Percentiles rank a stretch among this genome's conserved stretches.
Conservation (phyloP, 2,797 vertebrate species). For the Momotus momota region DNA sequence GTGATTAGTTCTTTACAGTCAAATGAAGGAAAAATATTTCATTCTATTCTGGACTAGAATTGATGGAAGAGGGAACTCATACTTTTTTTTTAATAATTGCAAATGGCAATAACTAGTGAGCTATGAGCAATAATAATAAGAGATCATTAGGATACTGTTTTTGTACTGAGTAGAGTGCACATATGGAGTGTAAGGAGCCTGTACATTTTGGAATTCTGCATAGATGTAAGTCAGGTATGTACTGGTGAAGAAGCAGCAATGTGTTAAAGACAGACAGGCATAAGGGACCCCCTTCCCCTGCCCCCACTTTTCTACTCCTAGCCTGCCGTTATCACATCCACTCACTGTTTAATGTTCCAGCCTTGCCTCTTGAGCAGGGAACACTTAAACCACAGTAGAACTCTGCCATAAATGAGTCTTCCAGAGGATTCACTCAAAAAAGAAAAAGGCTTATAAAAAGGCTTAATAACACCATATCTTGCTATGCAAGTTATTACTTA, state of each 20-base stretch:
- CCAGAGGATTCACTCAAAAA: slow-evolving; percentile 64
- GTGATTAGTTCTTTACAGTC: slow-evolving; percentile 70
- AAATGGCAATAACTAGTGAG: slow-evolving; percentile 81
- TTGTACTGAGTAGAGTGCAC: slow-evolving; percentile 38
- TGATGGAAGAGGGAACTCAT: slow-evolving; percentile 71
- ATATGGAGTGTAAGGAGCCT: slow-evolving; percentile 59
- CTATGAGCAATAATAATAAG: slow-evolving; percentile 78
- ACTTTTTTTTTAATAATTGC: slow-evolving; percentile 63
- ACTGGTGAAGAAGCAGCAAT: slow-evolving; percentile 49
- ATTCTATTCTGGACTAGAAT: slow-evolving; percentile 62
- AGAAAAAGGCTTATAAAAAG: not conserved
- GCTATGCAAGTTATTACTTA: slow-evolving; percentile 77
- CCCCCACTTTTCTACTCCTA: not conserved
- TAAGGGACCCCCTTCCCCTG: not conserved
- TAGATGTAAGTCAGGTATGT: slow-evolving; percentile 30
- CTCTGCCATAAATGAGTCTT: slow-evolving; percentile 73
- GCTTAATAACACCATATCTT: slow-evolving; percentile 69
- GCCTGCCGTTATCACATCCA: slow-evolving; percentile 17
- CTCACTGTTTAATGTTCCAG: not conserved
- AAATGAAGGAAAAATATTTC: slow-evolving; percentile 55
- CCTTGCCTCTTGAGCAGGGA: slow-evolving; percentile 40
- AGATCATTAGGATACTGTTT: slow-evolving; percentile 58
- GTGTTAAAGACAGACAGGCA: slow-evolving; percentile 36
- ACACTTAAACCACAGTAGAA: slow-evolving; percentile 30
- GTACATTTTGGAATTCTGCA: slow-evolving; percentile 64